phyloP scores from a whole-genome alignment of 2,797 vertebrate genomes.

The Pipistrellus kuhlii region DNA sequence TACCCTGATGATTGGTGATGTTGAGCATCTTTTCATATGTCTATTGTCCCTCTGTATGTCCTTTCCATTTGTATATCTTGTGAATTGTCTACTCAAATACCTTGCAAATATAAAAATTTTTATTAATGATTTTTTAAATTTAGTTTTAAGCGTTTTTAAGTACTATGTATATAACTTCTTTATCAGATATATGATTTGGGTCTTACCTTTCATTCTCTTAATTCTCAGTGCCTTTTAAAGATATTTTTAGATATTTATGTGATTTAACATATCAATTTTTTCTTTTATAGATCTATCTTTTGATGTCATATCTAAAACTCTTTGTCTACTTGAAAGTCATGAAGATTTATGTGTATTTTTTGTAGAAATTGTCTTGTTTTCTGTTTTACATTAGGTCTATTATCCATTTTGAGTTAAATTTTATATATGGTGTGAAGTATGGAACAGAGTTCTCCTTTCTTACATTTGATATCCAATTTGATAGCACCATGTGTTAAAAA shows the following conservation, averaged over 20 bases:
- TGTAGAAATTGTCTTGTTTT: background rate
- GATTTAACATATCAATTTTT: background rate
- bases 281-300: background rate
- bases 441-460: background rate
- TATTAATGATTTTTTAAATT: background rate
- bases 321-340: background rate
- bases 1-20: background rate
- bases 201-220: background rate
- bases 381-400: background rate
- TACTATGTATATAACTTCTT: background rate
- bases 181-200: background rate
- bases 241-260: background rate
- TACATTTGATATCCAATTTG: background rate
- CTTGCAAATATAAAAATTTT: background rate
- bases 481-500: background rate
- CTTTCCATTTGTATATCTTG: background rate
- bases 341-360: background rate
- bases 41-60: background rate
- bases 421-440: background rate
- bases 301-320: background rate
- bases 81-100: background rate
- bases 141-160: background rate
- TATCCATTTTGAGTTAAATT: background rate
- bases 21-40: background rate
- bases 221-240: background rate